Evolutionary conservation across 2,113 vertebrate species (phyloP).

Genomic region (Campylorhamphus procurvoides): DNA sequence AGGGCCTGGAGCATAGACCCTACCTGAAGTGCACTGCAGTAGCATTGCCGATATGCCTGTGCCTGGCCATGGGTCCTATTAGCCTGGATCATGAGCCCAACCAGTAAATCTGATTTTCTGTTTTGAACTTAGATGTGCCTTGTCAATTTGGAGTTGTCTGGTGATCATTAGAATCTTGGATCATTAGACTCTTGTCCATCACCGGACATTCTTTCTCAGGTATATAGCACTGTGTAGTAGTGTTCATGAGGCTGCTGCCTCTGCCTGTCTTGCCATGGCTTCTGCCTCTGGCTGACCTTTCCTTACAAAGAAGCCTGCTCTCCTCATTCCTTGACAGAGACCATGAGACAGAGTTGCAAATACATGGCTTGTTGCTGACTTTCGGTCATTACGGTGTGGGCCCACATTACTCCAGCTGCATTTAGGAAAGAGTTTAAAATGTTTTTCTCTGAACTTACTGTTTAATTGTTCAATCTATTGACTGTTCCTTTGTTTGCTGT

Average conservation of each 20-base stretch:
- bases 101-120: neutral
- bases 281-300: neutral
- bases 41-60: neutral
- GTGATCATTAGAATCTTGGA: neutral
- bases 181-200: neutral
- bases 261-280: neutral
- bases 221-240: neutral
- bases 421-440: neutral
- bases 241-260: neutral
- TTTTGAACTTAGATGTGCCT: neutral
- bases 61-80: neutral
- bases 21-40: neutral
- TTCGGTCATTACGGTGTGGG: accelerated
- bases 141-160: neutral
- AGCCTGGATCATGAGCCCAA: neutral
- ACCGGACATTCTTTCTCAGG: neutral
- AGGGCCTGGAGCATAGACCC: neutral
- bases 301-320: neutral
- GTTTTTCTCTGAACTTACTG: neutral
- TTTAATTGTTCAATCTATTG: neutral
- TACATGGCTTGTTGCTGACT: neutral
- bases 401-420: neutral
- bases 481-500: neutral
- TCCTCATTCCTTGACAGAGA: neutral
- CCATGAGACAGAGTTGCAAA: neutral